Conservation (phyloP, 2,797 vertebrate species). For the Staurois parvus region DNA sequence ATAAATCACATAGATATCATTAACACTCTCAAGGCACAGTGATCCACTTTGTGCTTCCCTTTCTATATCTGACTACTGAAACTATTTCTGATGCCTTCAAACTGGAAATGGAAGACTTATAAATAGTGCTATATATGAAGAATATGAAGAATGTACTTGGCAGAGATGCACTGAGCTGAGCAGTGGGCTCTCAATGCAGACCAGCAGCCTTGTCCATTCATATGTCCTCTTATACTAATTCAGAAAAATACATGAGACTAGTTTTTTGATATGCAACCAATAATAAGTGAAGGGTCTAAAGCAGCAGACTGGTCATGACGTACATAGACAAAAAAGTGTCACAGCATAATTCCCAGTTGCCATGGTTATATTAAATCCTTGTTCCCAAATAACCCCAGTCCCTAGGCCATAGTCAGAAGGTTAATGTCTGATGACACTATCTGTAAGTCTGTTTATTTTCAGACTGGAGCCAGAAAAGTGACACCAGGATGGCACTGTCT, state of each 20-base stretch:
- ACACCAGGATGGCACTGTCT: constrained; percentile 39
- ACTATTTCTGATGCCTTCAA: neutral
- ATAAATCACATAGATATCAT: neutral
- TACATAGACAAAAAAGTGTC: neutral
- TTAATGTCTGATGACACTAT: constrained; percentile 36
- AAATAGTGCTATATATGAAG: constrained; percentile 26
- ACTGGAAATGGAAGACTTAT: constrained; percentile 28
- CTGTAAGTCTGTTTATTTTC: constrained; percentile 50
- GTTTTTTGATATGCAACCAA: neutral
- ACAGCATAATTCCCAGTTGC: neutral
- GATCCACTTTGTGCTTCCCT: neutral
- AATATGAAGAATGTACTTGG: constrained; percentile 45
- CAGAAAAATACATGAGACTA: neutral
- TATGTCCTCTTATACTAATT: neutral
- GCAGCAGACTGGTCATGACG: neutral
- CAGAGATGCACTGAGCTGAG: neutral
- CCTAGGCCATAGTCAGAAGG: constrained; percentile 28
- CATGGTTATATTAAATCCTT: neutral
- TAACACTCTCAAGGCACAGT: neutral
- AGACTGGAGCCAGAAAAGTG: constrained; percentile 57
- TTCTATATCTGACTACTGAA: constrained; percentile 5
- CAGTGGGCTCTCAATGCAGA: constrained; percentile 2
- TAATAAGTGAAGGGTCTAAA: neutral
- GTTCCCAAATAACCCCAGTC: constrained; percentile 17
- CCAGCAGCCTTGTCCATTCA: neutral